Evolutionary conservation across 2,113 vertebrate genomes (phyloP).

Genomic region (Athene cunicularia): DNA sequence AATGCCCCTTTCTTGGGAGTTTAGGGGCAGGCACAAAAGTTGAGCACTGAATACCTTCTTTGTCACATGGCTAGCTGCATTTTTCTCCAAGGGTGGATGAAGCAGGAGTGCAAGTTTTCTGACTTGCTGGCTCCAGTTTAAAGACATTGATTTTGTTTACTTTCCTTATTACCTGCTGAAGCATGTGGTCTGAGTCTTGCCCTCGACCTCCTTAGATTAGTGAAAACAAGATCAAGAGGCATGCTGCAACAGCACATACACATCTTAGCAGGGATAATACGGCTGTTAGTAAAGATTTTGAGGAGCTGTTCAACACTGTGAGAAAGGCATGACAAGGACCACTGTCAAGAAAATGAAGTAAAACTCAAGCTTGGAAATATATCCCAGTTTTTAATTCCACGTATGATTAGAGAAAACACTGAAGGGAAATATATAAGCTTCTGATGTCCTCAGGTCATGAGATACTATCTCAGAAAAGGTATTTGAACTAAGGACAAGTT

Average conservation of each 20-base stretch:
- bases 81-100: not conserved
- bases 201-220: not conserved
- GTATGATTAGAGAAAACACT: not conserved
- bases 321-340: not conserved
- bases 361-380: not conserved
- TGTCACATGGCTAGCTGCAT: not conserved
- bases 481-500: not conserved
- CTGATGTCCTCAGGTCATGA: not conserved
- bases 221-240: not conserved
- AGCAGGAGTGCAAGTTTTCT: not conserved
- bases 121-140: not conserved
- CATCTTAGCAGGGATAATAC: not conserved
- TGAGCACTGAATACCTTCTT: not conserved
- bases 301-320: not conserved
- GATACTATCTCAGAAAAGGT: not conserved
- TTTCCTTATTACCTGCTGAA: not conserved
- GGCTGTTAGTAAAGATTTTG: not conserved
- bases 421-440: not conserved
- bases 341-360: not conserved
- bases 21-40: not conserved
- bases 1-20: not conserved
- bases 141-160: not conserved
- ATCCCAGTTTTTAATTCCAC: not conserved
- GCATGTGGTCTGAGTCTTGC: not conserved
- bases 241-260: not conserved